Conservation (phyloP, 2,113 vertebrate genomes). For the Salvelinus namaycush region DNA sequence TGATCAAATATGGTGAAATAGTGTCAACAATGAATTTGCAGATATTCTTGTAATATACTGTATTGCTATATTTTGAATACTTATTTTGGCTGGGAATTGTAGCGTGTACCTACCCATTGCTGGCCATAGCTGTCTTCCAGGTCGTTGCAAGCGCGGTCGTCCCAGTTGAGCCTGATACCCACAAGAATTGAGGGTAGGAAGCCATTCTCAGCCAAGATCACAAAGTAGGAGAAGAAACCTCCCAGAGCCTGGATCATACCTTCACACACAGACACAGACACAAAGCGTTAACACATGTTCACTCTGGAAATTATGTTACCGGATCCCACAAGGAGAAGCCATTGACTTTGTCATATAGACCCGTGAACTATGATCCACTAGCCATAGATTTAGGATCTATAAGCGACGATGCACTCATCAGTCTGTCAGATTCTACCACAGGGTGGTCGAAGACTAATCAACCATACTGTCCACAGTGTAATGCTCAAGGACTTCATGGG, state of each 20-base stretch:
- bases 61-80: no score
- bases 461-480: no score
- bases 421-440: no score
- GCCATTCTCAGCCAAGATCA: slow-evolving; percentile 94
- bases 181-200: slow-evolving; percentile 85
- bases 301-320: no score
- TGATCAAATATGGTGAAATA: background rate
- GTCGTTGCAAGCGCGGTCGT: slow-evolving; percentile 84
- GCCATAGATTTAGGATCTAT: no score
- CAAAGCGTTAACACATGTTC: no score
- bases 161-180: slow-evolving; percentile 86
- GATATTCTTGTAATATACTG: no score
- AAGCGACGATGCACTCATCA: no score
- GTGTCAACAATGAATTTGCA: background rate
- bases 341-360: background rate
- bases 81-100: no score
- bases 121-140: slow-evolving; percentile 88
- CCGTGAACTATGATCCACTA: no score
- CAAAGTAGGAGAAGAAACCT: slow-evolving; percentile 95
- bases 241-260: slow-evolving; percentile 92
- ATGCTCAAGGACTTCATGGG: no score
- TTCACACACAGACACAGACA: slow-evolving; percentile 22
- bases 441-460: no score
- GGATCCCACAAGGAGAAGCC: background rate
- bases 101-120: slow-evolving; percentile 83